phyloP scores from a whole-genome alignment of 2,113 vertebrate species.

The Ictalurus furcatus region DNA sequence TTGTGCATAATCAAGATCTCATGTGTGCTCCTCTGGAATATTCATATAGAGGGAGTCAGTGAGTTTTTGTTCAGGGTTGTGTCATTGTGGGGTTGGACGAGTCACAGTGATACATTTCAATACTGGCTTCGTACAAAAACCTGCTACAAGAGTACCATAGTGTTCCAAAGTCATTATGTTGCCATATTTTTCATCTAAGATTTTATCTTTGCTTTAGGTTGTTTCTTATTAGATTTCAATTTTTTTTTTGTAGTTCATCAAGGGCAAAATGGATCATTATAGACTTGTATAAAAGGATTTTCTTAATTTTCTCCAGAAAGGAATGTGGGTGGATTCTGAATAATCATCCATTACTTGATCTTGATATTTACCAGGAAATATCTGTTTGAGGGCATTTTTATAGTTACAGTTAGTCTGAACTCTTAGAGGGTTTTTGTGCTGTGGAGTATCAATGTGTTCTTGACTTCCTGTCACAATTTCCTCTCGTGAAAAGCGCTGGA shows the following conservation, averaged over 20 bases:
- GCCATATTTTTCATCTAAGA: background rate
- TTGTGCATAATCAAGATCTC: background rate
- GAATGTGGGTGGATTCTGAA: background rate
- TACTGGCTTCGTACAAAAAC: constrained; percentile 32
- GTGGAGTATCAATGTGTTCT: constrained; percentile 52
- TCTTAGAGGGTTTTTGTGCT: constrained; percentile 56
- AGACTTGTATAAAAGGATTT: background rate
- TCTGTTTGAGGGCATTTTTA: background rate
- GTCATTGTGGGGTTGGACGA: constrained; percentile 21
- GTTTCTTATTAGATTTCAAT: background rate
- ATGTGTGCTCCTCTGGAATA: background rate
- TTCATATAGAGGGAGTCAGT: background rate
- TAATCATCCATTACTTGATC: background rate
- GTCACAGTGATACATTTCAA: constrained; percentile 10
- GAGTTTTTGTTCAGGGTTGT: constrained; percentile 25
- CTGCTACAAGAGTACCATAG: background rate
- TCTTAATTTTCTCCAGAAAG: background rate
- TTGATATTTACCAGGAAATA: background rate
- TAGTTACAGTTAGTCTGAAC: background rate
- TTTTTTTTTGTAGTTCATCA: background rate
- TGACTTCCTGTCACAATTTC: too few relatives aligned
- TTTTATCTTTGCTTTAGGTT: background rate
- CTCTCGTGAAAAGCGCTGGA: too few relatives aligned
- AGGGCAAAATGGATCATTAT: background rate
- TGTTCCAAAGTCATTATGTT: background rate